Base-by-base conservation (phyloP, 2,797 vertebrate species). In the Gymnothorax reevesii region DNA sequence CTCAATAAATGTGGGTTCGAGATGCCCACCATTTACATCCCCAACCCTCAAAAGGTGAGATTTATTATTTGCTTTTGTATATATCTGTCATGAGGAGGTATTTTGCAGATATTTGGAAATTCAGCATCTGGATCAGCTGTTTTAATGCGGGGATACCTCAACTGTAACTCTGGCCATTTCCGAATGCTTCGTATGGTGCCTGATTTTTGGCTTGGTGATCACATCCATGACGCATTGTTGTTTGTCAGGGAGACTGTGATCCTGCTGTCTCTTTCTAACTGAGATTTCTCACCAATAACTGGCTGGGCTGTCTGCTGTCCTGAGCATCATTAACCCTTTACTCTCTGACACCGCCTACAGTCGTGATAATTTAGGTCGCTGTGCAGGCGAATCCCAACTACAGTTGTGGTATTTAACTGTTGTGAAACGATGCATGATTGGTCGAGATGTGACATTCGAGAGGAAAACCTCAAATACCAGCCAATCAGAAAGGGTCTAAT, bases 1-100 rank as follows among this genome's bases (percentile, higher is more conserved):
- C 95, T 97, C 84, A 97, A 97, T 92, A 96, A 96, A 92, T 97
- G 96, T 92, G 96, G 96, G 62, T 97, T 97, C 90, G 96, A 96
- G 85, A 97, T 97, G 96, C 95, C 96, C 1, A 97, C 96, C 0
- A 97, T 97, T 86, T 97, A 96, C 90, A 96, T 97, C 92, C 96
- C 96, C 54, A 95, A 96, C 89, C 94, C 95, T n/a, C 95, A 96
- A 88, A 96, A 92, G 93, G 96, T 97, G 88, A 93, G 91, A 33
- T 15, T 20, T 77, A 13, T 25, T 6, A 25, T 33, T 27, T 20
- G 13, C 49, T 13, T 33, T 12, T 17, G 27, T 42, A 15, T 17
- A 2, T 25, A 2, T 12, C 2, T 2, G 25, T 33, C 4, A 13
- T 6, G 62, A 20, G 27, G 27, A 10, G 49, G 10, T 55, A 57